These are phyloP conservation scores for Procambarus virginalis DNA, from an alignment of 1,140 invertebrate genomes.

Conservation along the genomic window DNA sequence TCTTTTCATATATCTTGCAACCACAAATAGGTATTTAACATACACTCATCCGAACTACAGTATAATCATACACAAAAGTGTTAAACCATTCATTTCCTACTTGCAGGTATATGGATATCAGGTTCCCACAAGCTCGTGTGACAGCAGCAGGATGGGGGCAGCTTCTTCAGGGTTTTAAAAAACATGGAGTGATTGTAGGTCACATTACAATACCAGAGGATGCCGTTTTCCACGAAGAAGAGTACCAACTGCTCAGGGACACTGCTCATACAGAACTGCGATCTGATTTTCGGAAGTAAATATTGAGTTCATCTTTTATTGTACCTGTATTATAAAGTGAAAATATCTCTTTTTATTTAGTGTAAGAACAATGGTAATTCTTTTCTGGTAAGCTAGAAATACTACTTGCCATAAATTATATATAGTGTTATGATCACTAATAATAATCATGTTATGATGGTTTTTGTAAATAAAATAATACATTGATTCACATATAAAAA, in stretches of 20 bases:
- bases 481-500: no score
- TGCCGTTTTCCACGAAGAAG: background rate
- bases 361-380: no score
- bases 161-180: background rate
- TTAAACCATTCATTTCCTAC: background rate
- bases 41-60: background rate
- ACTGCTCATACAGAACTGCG: background rate
- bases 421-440: no score
- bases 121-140: constrained; percentile 3
- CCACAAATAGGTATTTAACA: background rate
- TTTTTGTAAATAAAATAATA: no score
- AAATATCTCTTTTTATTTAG: no score
- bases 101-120: constrained; percentile 16
- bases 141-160: constrained; percentile 2
- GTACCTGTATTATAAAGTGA: no score
- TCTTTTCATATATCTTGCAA: background rate
- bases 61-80: background rate
- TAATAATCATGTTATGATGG: no score
- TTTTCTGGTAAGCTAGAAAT: no score
- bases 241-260: background rate
- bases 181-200: background rate
- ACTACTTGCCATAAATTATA: no score
- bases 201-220: constrained; percentile 26
- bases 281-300: constrained; percentile 31
- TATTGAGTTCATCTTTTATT: no score